These are phyloP conservation scores for Gallinago nigripennis DNA, from an alignment of 2,797 vertebrate species.

Conservation along the genomic window DNA sequence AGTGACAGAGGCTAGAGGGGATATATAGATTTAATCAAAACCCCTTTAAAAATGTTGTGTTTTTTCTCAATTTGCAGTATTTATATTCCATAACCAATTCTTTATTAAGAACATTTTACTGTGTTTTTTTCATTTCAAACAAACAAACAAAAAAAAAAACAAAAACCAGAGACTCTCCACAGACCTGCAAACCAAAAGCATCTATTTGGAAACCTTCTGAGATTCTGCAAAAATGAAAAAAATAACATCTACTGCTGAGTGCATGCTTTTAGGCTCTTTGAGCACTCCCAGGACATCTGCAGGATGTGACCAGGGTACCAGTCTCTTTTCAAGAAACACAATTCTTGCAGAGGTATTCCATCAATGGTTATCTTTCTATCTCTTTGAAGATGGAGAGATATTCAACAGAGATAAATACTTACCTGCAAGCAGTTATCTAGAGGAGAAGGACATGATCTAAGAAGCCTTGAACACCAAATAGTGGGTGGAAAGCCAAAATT, in stretches of 20 bases:
- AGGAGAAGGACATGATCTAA: background rate
- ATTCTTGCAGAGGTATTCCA: background rate
- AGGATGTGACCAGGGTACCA: background rate
- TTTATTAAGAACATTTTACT: background rate
- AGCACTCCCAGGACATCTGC: background rate
- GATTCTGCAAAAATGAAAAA: background rate
- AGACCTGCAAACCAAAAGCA: background rate
- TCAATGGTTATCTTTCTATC: background rate
- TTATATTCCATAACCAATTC: background rate
- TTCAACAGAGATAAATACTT: background rate
- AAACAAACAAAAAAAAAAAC: background rate
- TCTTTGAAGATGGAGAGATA: background rate
- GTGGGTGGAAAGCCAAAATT: background rate
- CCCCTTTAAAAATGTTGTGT: background rate
- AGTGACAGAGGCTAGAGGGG: background rate
- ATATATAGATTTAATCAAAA: background rate
- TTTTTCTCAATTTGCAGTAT: background rate
- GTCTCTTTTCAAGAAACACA: background rate
- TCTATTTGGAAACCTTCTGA: background rate
- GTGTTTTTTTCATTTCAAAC: background rate
- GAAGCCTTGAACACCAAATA: background rate
- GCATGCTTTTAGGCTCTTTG: background rate
- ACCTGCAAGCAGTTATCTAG: background rate
- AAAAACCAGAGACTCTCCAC: background rate
- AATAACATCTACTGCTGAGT: background rate